Evolutionary conservation across 2,888 invertebrate species (phyloP), one percentile per base, ranked within the genome.

Genomic region (Brachyptera putata): DNA sequence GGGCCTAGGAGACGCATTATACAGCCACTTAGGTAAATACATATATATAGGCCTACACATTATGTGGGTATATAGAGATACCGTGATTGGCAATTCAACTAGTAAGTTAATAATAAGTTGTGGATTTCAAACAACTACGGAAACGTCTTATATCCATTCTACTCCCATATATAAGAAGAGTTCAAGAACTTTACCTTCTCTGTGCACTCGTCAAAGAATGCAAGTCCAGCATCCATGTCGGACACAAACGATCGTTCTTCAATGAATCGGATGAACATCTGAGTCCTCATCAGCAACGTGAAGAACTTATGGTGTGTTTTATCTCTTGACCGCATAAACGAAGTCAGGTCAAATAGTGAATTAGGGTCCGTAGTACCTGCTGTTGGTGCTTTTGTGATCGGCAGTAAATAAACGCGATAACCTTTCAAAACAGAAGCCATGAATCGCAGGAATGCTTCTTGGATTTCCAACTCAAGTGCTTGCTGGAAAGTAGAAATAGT

Each of bases 231-330:
- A 77, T 98, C 97, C 69, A 91, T 93, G 72, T 97, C 97, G n/a
- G 95, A 95, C 0, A 97, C 95, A 76, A 99, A 98, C 67, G 96
- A 96, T 18, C 98, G 83, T 75, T 99, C 99, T 75, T 99, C 98
- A 65, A 99, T 97, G 76, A 99, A 99, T 56, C 96, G 86, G 66
- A 93, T 95, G 77, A 97, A 98, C 90, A 95, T 94, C 77, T 98
- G 97, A 1, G 97, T 98, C 69, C 87, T 87, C 83, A 94, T 89
- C 72, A 96, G 78, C 67, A 91, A 80, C 30, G 85, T 84, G 77
- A 90, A 97, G 80, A 97, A 97, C 72, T 93, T 64, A 58, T 89
- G 87, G 70, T 91, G 85, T 18, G 87, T 79, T 82, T 92, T 93
- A 74, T 96, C 96, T 56, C 95, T 81, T 14, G 93, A 93, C 66